Percentiles rank a stretch among this genome's conserved stretches.
Evolutionary conservation across 2,888 invertebrate species (phyloP).

Genomic region (Eupithecia dodoneata): DNA sequence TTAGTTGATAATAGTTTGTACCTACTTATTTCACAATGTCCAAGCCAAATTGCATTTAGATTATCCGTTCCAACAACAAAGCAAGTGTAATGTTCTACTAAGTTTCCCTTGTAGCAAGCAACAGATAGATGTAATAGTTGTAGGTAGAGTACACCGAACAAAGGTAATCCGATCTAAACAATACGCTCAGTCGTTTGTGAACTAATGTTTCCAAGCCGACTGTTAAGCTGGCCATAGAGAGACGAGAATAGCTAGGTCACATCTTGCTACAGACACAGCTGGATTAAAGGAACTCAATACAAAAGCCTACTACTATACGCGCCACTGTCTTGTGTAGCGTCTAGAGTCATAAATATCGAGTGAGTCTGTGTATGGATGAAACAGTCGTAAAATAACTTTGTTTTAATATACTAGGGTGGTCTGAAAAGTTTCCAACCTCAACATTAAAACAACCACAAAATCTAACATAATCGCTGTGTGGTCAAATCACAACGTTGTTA

Average conservation of each 20-base stretch:
- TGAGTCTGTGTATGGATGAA: background rate
- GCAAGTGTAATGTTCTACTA: slow-evolving; percentile 3
- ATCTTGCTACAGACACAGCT: background rate
- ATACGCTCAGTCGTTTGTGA: slow-evolving; percentile 44
- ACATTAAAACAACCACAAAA: background rate
- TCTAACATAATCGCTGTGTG: no score
- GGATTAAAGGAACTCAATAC: background rate
- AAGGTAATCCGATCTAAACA: slow-evolving; percentile 46
- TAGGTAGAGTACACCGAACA: background rate
- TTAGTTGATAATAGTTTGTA: no score
- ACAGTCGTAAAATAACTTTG: background rate
- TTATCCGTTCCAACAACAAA: background rate
- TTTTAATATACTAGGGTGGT: no score
- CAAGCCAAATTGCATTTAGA: background rate
- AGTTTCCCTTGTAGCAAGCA: slow-evolving; percentile 9
- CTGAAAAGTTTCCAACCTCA: background rate
- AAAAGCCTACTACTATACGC: background rate
- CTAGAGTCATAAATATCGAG: background rate
- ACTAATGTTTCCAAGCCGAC: slow-evolving; percentile 45
- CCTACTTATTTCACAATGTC: background rate
- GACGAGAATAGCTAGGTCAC: slow-evolving; percentile 24
- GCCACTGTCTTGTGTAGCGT: background rate
- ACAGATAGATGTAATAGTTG: slow-evolving; percentile 4
- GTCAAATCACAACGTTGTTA: background rate
- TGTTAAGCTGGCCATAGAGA: slow-evolving; percentile 40